Evolutionary conservation across 2,113 vertebrate species (phyloP).

Genomic region (Epinephelus lanceolatus): DNA sequence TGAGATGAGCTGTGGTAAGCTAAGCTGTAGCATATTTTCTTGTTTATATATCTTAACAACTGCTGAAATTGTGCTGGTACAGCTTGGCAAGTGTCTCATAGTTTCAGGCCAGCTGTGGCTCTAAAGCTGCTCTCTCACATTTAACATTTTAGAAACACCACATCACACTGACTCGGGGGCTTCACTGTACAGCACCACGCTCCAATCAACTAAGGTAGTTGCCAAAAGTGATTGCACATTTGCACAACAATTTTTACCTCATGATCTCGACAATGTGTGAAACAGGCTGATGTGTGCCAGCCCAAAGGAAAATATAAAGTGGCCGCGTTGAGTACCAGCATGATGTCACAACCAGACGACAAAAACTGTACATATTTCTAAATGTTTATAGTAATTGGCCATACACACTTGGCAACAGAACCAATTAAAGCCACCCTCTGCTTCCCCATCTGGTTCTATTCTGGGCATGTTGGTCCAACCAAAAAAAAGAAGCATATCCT

Average conservation of each 20-base stretch:
- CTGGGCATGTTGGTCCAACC: background rate
- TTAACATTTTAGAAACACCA: conserved; percentile 30
- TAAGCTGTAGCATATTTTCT: conserved; percentile 33
- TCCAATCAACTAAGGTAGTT: conserved; percentile 1
- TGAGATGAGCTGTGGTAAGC: conserved; percentile 50
- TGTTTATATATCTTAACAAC: conserved; percentile 47
- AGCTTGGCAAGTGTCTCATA: conserved; percentile 26
- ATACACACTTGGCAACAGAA: conserved; percentile 42
- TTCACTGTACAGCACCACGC: conserved; percentile 4
- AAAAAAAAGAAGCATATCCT: conserved; percentile 19
- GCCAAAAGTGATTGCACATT: conserved; percentile 21
- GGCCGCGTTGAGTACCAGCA: background rate
- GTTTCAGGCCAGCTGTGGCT: conserved; percentile 40
- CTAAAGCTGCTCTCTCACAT: conserved; percentile 20
- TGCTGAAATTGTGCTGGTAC: conserved; percentile 40
- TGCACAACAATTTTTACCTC: conserved; percentile 11
- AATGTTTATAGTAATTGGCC: conserved; percentile 37
- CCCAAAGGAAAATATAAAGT: conserved; percentile 1
- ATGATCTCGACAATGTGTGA: conserved; percentile 16
- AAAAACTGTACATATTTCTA: background rate
- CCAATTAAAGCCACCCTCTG: conserved; percentile 44
- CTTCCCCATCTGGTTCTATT: conserved; percentile 54
- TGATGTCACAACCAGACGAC: background rate
- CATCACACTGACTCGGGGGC: conserved; percentile 6
- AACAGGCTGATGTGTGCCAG: conserved; percentile 16